phyloP scores from a whole-genome alignment of 2,113 vertebrate genomes.

The Sturnira hondurensis region DNA sequence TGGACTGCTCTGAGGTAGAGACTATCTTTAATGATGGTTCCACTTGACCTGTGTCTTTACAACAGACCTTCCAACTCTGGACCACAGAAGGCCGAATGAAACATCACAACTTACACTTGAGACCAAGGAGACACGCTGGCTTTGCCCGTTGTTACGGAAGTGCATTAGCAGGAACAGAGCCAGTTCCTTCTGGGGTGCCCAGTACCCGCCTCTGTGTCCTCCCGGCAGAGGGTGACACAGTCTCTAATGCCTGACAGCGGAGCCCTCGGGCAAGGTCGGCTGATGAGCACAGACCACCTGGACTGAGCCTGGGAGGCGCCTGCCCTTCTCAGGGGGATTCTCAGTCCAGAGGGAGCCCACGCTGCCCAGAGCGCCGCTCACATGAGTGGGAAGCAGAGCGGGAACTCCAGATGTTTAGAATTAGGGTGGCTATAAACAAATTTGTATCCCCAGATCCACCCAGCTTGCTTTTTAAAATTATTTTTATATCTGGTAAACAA shows the following conservation, averaged over 20 bases:
- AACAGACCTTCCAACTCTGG: background rate
- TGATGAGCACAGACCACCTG: background rate
- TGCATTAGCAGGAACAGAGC: background rate
- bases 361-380: background rate
- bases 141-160: background rate
- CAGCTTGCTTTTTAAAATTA: conserved; percentile 45
- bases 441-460: conserved; percentile 20
- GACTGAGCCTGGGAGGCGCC: background rate
- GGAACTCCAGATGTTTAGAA: conserved; percentile 59
- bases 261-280: background rate
- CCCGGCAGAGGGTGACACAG: background rate
- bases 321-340: background rate
- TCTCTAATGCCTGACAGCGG: background rate
- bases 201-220: background rate
- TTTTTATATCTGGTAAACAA: conserved; percentile 68
- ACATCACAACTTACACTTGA: background rate
- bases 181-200: background rate
- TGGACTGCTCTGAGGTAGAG: background rate
- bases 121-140: background rate
- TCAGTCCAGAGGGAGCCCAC: background rate
- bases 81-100: background rate
- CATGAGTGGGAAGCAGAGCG: background rate
- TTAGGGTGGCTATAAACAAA: conserved; percentile 30
- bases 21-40: background rate
- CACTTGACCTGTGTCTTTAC: background rate